A percentile compares a stretch with the other conserved stretches of the same genome.
Evolutionary conservation across 2,888 invertebrate genomes (phyloP).

Genomic region (Drosophila phalerata): DNA sequence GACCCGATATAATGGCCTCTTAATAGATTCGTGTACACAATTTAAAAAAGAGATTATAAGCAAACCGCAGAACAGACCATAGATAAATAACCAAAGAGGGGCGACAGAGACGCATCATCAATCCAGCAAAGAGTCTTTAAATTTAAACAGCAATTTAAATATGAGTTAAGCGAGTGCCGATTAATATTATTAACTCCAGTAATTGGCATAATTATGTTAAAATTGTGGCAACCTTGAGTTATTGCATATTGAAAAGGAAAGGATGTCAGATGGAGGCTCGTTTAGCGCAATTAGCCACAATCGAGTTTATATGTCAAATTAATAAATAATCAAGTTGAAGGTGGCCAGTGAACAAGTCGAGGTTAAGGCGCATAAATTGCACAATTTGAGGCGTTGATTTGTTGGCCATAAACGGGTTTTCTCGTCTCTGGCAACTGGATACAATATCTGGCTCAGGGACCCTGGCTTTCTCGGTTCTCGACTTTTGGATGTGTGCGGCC

Average conservation of each 20-base stretch:
- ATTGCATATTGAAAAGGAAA: slow-evolving; percentile 41
- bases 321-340: slow-evolving; percentile 81
- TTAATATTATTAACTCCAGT: slow-evolving; percentile 16
- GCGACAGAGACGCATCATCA: slow-evolving; percentile 18
- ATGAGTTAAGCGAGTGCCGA: slow-evolving; percentile 6
- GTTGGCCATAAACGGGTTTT: slow-evolving; percentile 63
- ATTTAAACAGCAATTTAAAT: not conserved
- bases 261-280: slow-evolving; percentile 61
- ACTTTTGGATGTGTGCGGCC: slow-evolving; percentile 39
- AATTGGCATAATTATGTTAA: slow-evolving; percentile 62
- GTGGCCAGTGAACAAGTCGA: slow-evolving; percentile 65
- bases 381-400: slow-evolving; percentile 79
- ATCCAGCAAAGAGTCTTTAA: slow-evolving; percentile 18
- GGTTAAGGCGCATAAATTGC: slow-evolving; percentile 74
- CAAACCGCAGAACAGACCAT: slow-evolving; percentile 67
- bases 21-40: slow-evolving; percentile 64
- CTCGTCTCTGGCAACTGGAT: not conserved
- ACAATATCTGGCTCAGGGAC: slow-evolving; percentile 4
- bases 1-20: slow-evolving; percentile 55
- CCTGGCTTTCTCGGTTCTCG: not conserved
- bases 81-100: slow-evolving; percentile 55
- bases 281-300: slow-evolving; percentile 86
- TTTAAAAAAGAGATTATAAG: slow-evolving; percentile 58
- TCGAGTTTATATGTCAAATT: slow-evolving; percentile 85
- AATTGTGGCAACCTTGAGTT: slow-evolving; percentile 52